These are phyloP conservation scores for Philereme vetulata DNA, from an alignment of 2,888 invertebrate genomes.

Conservation along the genomic window DNA sequence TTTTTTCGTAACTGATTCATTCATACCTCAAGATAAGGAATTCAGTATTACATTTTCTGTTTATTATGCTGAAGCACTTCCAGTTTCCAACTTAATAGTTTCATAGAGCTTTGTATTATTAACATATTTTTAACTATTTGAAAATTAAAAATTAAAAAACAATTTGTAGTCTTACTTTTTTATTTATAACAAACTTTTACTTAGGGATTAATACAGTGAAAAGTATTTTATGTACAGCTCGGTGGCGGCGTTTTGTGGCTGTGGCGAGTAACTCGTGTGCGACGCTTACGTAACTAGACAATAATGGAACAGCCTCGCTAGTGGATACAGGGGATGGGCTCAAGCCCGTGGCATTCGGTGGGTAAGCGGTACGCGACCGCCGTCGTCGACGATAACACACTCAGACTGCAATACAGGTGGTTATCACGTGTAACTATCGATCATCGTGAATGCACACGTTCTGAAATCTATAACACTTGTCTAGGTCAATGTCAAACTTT, in stretches of 20 bases:
- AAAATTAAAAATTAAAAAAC: constrained; percentile 71
- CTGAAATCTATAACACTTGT: neutral
- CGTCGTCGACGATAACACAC: constrained; percentile 70
- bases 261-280: too few species aligned
- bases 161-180: constrained; percentile 36
- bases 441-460: constrained; percentile 24
- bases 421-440: constrained; percentile 41
- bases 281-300: too few species aligned
- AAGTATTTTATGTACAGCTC: too few species aligned
- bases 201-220: constrained; percentile 2
- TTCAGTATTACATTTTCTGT: constrained; percentile 42
- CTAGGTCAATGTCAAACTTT: constrained; percentile 4
- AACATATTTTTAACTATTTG: constrained; percentile 53
- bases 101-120: constrained; percentile 54
- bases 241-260: too few species aligned
- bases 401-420: constrained; percentile 73
- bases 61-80: constrained; percentile 67
- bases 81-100: constrained; percentile 58
- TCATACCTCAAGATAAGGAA: neutral
- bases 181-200: constrained; percentile 18
- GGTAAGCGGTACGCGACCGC: constrained; percentile 68
- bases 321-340: too few species aligned
- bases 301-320: too few species aligned
- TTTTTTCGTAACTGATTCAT: too few species aligned
- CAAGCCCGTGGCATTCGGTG: constrained; percentile 63